Conservation (phyloP, 2,888 invertebrate genomes). For the Drosophila anomelani region DNA sequence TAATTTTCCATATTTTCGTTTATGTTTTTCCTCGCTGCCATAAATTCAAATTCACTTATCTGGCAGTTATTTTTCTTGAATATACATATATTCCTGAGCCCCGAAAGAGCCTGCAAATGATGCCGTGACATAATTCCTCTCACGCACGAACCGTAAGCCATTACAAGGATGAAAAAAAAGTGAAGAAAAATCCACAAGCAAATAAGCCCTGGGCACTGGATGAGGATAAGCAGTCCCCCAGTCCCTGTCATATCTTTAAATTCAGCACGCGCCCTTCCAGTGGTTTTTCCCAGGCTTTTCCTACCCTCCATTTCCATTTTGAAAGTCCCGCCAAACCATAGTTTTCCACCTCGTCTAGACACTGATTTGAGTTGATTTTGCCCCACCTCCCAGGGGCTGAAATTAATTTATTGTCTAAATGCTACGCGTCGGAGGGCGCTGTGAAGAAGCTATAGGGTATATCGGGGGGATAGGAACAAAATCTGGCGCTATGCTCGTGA, state of each 20-base stretch:
- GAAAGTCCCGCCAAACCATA: constrained; percentile 7
- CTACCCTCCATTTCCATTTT: not conserved
- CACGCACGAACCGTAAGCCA: constrained; percentile 39
- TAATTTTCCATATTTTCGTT: constrained; percentile 5
- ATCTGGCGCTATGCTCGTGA: constrained; percentile 48
- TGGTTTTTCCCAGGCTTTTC: constrained; percentile 28
- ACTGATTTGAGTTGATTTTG: constrained; percentile 64
- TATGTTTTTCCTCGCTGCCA: constrained; percentile 3
- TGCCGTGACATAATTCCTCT: constrained; percentile 40
- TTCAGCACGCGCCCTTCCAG: constrained; percentile 55
- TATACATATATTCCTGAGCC: not conserved
- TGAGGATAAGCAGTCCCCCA: constrained; percentile 20
- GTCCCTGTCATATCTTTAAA: constrained; percentile 55
- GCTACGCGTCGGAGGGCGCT: not conserved
- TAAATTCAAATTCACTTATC: constrained; percentile 22
- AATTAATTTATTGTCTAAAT: constrained; percentile 74
- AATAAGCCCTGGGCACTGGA: constrained; percentile 46
- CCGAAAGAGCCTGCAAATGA: constrained; percentile 14
- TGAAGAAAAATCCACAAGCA: constrained; percentile 35
- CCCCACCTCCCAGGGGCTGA: constrained; percentile 36
- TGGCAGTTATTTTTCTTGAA: constrained; percentile 4
- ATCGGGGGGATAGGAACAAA: constrained; percentile 5
- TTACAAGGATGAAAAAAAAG: constrained; percentile 26
- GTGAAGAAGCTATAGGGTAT: not conserved
- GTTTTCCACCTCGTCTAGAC: constrained; percentile 65